Evolutionary conservation across 2,797 vertebrate genomes (phyloP).

Genomic region (Megaceryle alcyon): DNA sequence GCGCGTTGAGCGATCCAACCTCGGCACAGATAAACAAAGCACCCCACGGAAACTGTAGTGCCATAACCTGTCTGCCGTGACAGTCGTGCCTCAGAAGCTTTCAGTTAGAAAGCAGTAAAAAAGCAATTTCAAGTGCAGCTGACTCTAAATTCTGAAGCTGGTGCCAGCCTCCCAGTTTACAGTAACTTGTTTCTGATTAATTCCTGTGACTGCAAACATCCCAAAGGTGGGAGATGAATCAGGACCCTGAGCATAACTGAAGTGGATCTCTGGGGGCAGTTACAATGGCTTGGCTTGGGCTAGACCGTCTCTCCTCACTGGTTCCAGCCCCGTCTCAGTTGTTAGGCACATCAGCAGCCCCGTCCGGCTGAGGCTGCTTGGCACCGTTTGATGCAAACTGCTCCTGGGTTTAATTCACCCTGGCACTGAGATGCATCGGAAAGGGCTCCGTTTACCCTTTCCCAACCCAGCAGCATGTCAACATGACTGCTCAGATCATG

Average conservation of each 20-base stretch:
- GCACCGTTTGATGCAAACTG: accelerated
- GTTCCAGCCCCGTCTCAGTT: accelerated
- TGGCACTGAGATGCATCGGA: not conserved
- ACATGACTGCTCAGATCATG: not conserved
- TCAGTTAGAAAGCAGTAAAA: not conserved
- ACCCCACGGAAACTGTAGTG: not conserved
- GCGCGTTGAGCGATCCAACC: not conserved
- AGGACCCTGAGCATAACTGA: not conserved
- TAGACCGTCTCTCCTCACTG: accelerated
- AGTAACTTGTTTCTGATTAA: not conserved
- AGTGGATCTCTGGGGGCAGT: not conserved
- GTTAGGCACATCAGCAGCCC: not conserved
- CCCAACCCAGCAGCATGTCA: not conserved
- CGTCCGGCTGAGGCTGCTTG: too few species aligned
- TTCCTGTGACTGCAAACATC: not conserved
- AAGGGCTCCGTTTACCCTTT: not conserved
- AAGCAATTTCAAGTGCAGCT: not conserved
- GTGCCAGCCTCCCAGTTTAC: not conserved
- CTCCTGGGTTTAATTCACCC: not conserved
- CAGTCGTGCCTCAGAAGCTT: not conserved
- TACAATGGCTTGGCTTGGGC: not conserved
- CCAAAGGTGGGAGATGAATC: not conserved
- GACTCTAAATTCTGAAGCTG: not conserved
- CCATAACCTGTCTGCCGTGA: not conserved
- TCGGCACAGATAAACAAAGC: slow-evolving; percentile 28